phyloP scores from a whole-genome alignment of 1,140 invertebrate genomes.

The Pteromalus puparum region DNA sequence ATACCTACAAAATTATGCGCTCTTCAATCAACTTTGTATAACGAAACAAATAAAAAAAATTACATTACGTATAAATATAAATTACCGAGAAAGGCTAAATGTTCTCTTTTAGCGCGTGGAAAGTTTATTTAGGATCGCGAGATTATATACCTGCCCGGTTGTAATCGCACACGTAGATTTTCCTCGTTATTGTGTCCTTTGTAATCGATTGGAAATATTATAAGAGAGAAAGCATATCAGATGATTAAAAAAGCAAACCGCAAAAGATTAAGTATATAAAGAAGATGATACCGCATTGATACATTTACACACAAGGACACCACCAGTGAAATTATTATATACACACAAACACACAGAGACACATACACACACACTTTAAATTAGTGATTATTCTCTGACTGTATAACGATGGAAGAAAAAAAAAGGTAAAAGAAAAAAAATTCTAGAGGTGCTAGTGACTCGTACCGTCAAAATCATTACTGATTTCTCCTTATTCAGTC shows the following conservation, averaged over 20 bases:
- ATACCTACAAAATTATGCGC: slow-evolving; percentile 31
- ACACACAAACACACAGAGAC: background rate
- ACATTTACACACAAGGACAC: background rate
- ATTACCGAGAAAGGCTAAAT: slow-evolving; percentile 23
- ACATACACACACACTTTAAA: background rate
- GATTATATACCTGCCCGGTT: background rate
- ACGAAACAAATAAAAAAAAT: background rate
- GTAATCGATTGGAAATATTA: slow-evolving; percentile 25
- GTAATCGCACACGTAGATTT: slow-evolving; percentile 20
- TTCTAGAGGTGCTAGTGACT: background rate
- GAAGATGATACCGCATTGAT: background rate
- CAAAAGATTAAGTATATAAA: background rate
- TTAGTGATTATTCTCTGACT: slow-evolving; percentile 7
- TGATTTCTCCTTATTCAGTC: slow-evolving; percentile 24
- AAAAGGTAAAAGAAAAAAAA: slow-evolving; percentile 2
- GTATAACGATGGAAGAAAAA: background rate
- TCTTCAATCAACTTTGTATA: slow-evolving; percentile 50
- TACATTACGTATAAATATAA: background rate
- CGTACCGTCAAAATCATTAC: background rate
- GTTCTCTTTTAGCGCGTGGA: slow-evolving; percentile 10
- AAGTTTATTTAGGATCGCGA: slow-evolving; percentile 30
- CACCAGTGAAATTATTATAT: background rate
- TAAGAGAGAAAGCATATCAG: slow-evolving; percentile 46
- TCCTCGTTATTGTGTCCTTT: slow-evolving; percentile 21
- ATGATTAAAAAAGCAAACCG: background rate